These are phyloP conservation scores for Oscheius sp. DNA, from an alignment of 2,888 invertebrate species.

Conservation along the genomic window DNA sequence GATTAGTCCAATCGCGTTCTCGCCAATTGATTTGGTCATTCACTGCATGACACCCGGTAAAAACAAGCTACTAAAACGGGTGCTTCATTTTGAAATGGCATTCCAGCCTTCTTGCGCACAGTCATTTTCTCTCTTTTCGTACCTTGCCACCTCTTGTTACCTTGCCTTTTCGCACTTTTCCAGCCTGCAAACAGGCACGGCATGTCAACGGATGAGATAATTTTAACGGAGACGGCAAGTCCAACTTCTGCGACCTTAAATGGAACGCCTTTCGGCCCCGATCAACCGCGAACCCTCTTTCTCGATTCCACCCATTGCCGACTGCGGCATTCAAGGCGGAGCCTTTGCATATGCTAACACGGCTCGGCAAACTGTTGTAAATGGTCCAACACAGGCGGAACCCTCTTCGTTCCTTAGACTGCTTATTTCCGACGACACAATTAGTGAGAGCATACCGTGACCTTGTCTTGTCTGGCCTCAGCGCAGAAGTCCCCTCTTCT, in stretches of 20 bases:
- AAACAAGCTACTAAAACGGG: slow-evolving; percentile 23
- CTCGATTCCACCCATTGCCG: slow-evolving; percentile 7
- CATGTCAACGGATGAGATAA: neutral
- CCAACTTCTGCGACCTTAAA: slow-evolving; percentile 16
- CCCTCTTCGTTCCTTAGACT: neutral
- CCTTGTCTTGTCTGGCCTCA: slow-evolving; percentile 27
- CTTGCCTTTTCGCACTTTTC: neutral
- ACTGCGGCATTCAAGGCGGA: slow-evolving; percentile 29
- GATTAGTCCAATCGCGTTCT: neutral
- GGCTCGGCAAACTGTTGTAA: slow-evolving; percentile 34
- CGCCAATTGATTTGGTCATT: slow-evolving; percentile 15
- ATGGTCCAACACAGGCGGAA: neutral
- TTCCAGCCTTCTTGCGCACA: slow-evolving; percentile 1
- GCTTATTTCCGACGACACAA: slow-evolving; percentile 19
- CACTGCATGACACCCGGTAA: neutral
- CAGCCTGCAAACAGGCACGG: neutral
- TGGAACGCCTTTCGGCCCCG: slow-evolving; percentile 27
- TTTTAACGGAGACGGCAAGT: neutral
- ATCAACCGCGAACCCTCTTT: slow-evolving; percentile 27
- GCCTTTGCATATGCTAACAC: slow-evolving; percentile 33
- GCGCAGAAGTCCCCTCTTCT: slow-evolving; percentile 6
- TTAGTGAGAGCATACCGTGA: slow-evolving; percentile 26
- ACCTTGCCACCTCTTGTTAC: neutral
- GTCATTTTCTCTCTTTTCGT: slow-evolving; percentile 4
- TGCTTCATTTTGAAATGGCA: slow-evolving; percentile 26